Base-by-base conservation (phyloP, 2,888 invertebrate genomes). In the Tipula helvola region DNA sequence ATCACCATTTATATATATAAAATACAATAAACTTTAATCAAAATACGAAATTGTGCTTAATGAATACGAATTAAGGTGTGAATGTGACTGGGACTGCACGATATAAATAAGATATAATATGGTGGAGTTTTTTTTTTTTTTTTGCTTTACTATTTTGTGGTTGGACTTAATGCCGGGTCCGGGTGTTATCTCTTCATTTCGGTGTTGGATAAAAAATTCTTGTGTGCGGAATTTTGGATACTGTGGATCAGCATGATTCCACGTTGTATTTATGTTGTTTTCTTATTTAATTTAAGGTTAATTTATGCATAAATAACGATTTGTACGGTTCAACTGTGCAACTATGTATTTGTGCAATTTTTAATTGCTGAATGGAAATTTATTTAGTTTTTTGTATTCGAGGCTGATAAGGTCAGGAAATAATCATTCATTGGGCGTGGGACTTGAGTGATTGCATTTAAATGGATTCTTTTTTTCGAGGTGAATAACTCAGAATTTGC, bases 351-450 rank as follows among this genome's bases (percentile, higher is more conserved):
- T 71, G 71, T 71, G 71, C 71, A 71, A 12, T 71, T 71, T 71
- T 71, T 71, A 71, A 71, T 71, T 71, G 28, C 71, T 71, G 10
- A 8, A 16, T 57, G 28, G 71, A 71, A 71, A 28, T 71, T 16
- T 44, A 28, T 28, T 28, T 71, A 8, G 28, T 71, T 71, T 71
- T 71, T 52, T 28, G 28, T 28, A 28, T 3, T 71, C 52, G 52
- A 10, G 71, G 28, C 71, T 71, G 71, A 71, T 71, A 71, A 71
- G 71, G 71, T 71, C 71, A 71, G 71, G 71, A 71, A 71, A 86
- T 71, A 36, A 39, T 71, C 83, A 83, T 83, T 83, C 86, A 85
- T 86, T 87, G 86, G 87, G 87, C 86, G 87, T 87, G 87, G 87
- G 86, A 83, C 47, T 36, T 36, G 28, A 44, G 10, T 44, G 12